A percentile compares a stretch with the other conserved stretches of the same genome.
phyloP scores from a whole-genome alignment of 2,113 vertebrate species.

The Boulengerochromis microlepis region DNA sequence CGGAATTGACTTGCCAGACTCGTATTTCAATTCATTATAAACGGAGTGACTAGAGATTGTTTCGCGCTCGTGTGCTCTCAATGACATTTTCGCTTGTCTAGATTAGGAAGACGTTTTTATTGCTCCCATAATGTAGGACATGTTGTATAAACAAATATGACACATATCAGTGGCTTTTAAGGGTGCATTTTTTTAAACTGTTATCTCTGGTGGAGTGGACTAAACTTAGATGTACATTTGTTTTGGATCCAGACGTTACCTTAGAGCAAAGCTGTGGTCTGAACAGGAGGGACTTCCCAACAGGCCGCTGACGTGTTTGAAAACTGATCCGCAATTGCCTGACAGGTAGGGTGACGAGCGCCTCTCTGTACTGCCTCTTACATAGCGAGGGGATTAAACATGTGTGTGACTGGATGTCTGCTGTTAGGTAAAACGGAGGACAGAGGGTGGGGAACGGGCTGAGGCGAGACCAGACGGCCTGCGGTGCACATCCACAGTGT shows the following conservation, averaged over 20 bases:
- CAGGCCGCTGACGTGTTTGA: constrained; percentile 17
- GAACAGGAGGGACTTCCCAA: neutral
- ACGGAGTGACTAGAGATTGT: constrained; percentile 12
- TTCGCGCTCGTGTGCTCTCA: neutral
- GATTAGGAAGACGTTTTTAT: neutral
- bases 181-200: neutral
- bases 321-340: constrained; percentile 25
- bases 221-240: neutral
- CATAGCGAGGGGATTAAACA: constrained; percentile 37
- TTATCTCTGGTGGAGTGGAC: constrained; percentile 2
- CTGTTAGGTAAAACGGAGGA: neutral
- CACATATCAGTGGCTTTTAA: neutral
- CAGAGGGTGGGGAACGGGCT: neutral
- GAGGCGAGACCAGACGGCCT: constrained; percentile 36
- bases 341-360: constrained; percentile 40
- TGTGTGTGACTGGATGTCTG: neutral
- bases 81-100: neutral
- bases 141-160: constrained; percentile 6
- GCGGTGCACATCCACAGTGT: constrained; percentile 10
- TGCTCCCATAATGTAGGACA: neutral
- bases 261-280: neutral
- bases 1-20: neutral
- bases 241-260: constrained; percentile 12
- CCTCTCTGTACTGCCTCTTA: constrained; percentile 2
- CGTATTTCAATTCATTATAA: constrained; percentile 4